A percentile compares a stretch with the other conserved stretches of the same genome.
phyloP scores from a whole-genome alignment of 2,888 invertebrate species.

The Oscheius onirici region DNA sequence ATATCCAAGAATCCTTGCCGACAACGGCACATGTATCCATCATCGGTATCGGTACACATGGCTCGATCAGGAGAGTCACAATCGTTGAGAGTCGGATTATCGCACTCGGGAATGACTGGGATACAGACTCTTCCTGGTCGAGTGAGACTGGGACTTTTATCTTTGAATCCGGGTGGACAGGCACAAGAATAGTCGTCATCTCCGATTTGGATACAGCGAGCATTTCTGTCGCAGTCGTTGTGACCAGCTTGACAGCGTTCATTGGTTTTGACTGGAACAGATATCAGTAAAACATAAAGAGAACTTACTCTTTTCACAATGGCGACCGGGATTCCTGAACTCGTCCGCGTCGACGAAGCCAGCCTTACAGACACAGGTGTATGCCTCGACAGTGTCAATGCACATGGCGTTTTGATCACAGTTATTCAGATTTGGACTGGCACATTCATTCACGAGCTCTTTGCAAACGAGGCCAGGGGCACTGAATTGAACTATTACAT shows the following conservation, averaged over 20 bases:
- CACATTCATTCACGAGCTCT: conserved; percentile 68
- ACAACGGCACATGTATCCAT: conserved; percentile 61
- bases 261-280: conserved; percentile 56
- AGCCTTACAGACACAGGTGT: conserved; percentile 62
- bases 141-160: conserved; percentile 58
- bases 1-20: conserved; percentile 69
- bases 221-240: conserved; percentile 70
- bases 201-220: conserved; percentile 65
- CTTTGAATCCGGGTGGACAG: conserved; percentile 64
- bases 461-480: conserved; percentile 67
- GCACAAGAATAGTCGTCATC: conserved; percentile 68
- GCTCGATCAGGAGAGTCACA: conserved; percentile 66
- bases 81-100: conserved; percentile 65
- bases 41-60: conserved; percentile 68
- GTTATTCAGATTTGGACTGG: conserved; percentile 55
- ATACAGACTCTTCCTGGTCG: conserved; percentile 61
- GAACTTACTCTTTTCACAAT: conserved; percentile 59
- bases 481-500: conserved; percentile 21
- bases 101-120: conserved; percentile 67
- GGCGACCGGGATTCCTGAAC: conserved; percentile 69
- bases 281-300: background rate
- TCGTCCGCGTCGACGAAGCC: conserved; percentile 70
- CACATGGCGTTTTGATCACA: conserved; percentile 69
- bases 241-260: conserved; percentile 65
- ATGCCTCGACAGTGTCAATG: conserved; percentile 68